Evolutionary conservation across 2,113 vertebrate genomes (phyloP), one percentile per base, ranked within the genome.

Genomic region (Rana temporaria): DNA sequence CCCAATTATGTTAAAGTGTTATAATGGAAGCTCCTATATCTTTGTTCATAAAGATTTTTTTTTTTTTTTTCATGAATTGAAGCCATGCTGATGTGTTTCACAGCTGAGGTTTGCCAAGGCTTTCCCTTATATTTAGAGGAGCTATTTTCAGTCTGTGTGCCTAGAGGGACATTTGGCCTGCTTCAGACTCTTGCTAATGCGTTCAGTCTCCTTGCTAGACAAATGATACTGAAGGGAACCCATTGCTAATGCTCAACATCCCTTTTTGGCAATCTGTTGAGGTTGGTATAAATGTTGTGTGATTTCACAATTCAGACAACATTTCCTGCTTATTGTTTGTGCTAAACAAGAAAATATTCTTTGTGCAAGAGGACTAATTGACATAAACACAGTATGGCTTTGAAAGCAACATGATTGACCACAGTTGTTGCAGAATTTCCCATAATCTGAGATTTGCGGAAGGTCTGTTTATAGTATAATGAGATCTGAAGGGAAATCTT

Each of bases 121-220:
- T 72, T 60, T 57, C 57, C 53, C 64, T 34, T 81, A 73, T 65
- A 81, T 81, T 81, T 73, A 81, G 79, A 64, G 65, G 60, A 73
- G 69, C 69, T 81, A 73, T 81, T 73, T 81, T 81, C 59, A 66
- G 79, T 81, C 38, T 53, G 16, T 9, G 56, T 24, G 69, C 69
- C 69, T 60, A 73, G 79, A 65, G 79, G 79, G 68, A 73, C 79
- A n/a, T 65, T 79, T 79, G 65, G 77, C 77, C 64, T 69, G 77
- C 64, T 65, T 68, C 53, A 73, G 24, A 81, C 79, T 81, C 79
- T 73, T 18, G 59, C 69, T 73, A 81, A 73, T 81, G 79, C 48
- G 38, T 73, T 81, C 79, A 73, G 68, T 81, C 79, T 81, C 59
- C 69, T 72, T 38, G 59, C 68, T 73, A 81, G 79, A 81, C 69